phyloP scores from a whole-genome alignment of 37 sponge, comb jelly and placozoan species.

The Beroe forskalii region DNA sequence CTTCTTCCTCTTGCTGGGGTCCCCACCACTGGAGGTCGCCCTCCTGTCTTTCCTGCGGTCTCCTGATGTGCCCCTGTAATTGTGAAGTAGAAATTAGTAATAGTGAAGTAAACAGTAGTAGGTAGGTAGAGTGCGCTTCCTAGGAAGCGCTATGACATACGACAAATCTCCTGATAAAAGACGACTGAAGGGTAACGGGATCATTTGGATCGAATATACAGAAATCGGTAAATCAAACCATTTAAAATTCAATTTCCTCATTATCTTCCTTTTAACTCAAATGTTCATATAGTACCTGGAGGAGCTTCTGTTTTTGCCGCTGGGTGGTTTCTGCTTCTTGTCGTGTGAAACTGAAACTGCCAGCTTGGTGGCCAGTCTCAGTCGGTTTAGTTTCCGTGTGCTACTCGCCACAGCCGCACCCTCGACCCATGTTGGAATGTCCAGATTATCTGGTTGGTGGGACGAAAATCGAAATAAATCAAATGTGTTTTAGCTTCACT shows the following conservation, averaged over 20 bases:
- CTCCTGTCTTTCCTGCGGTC: background rate
- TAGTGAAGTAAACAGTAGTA: too few species aligned
- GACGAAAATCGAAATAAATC: too few species aligned
- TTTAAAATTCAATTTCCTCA: too few species aligned
- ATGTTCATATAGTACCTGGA: background rate
- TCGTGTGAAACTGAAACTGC: conserved; percentile 27
- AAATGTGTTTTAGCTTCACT: too few species aligned
- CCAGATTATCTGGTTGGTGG: conserved; percentile 36
- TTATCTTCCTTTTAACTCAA: too few species aligned
- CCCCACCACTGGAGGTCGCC: background rate
- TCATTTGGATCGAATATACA: too few species aligned
- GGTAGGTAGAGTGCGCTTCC: too few species aligned
- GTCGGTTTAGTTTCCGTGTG: conserved; percentile 50
- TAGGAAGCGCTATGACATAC: too few species aligned
- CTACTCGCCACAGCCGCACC: conserved; percentile 5
- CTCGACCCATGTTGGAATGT: conserved; percentile 50
- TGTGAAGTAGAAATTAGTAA: too few species aligned
- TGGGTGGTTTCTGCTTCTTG: conserved; percentile 33
- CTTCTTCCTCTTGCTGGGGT: background rate
- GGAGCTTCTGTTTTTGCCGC: background rate
- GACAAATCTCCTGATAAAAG: too few species aligned
- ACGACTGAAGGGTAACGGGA: too few species aligned
- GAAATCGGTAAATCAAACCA: too few species aligned
- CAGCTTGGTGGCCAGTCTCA: conserved; percentile 26
- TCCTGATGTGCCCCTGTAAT: background rate